Evolutionary conservation across 2,888 invertebrate species (phyloP), one percentile per base, ranked within the genome.

Genomic region (Thelaira solivaga): DNA sequence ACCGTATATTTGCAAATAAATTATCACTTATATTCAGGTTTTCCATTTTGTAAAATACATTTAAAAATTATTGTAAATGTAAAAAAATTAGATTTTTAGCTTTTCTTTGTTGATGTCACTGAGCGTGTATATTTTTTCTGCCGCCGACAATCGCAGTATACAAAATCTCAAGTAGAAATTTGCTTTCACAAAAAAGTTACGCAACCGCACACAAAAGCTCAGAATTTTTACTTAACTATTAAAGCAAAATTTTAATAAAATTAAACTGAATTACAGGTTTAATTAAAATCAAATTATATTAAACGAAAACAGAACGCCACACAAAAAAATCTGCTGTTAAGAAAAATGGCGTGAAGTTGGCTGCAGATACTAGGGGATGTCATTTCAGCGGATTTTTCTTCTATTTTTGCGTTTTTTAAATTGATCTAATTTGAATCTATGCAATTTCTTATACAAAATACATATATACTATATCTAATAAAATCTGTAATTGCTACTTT

Each of bases 1-100:
- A 96, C 87, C 94, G 94, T 83, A 96, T 93, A 91, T 94, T 93
- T 89, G 94, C 93, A 89, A 96, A 96, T 83, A 96, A 83, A 83
- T 86, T 87, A 64, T 88, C 88, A 81, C 86, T 87, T 64, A 88
- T 84, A 82, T 86, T 85, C 45, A 87, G 80, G 81, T 86, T 86
- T 81, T 88, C 88, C 86, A 88, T 88, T 81, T 82, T 82, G 39
- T 69, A 75, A 10, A 78, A 22, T 22, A 43, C 53, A 71, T 68
- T 65, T 26, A 51, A 22, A 11, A 49, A 59, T 18, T 18, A 16
- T 20, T 13, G n/a, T 34, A 57, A 34, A 20, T 24, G 5, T 22
- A 4, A 10, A n/a, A 57, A 51, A 43, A 36, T 6, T n/a, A 31
- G 13, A 39, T 43, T 31, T 24, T 29, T 3, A 71, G 24, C 13